Conservation (phyloP, 2,113 vertebrate species). For the Stomatorhinus ivindoensis region DNA sequence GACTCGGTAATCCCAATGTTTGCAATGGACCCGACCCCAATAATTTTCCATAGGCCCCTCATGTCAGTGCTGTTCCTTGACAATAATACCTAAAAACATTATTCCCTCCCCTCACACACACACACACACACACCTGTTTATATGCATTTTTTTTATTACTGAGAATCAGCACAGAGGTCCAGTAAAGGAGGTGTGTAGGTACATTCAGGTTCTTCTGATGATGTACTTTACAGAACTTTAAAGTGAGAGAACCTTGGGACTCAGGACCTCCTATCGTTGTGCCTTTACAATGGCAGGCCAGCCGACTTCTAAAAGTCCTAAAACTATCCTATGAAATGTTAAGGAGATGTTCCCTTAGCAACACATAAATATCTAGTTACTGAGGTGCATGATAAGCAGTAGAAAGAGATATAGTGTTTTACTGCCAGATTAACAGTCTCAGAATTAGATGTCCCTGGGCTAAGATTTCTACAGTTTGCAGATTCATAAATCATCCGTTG, state of each 20-base stretch:
- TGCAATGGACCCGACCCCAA: background rate
- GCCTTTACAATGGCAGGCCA: background rate
- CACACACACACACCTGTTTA: background rate
- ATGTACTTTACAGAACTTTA: background rate
- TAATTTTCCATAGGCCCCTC: background rate
- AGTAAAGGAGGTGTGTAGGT: background rate
- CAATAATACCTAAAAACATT: slow-evolving; percentile 1
- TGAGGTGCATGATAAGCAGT: background rate
- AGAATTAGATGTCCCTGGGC: background rate
- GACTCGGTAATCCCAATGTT: background rate
- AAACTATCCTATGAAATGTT: background rate
- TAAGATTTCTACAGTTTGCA: background rate
- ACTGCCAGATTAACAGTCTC: background rate
- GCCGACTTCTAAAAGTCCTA: background rate
- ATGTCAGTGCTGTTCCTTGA: background rate
- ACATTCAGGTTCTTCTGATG: background rate
- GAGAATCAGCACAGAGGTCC: background rate
- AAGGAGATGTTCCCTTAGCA: background rate
- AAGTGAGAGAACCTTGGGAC: background rate
- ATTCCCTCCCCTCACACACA: background rate
- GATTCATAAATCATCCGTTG: background rate
- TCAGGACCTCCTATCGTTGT: background rate
- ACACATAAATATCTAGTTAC: background rate
- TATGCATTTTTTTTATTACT: background rate
- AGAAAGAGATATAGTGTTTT: background rate